A percentile compares a stretch with the other conserved stretches of the same genome.
These are phyloP conservation scores for Drosophila anomalipes DNA, from an alignment of 2,888 invertebrate genomes.

Conservation along the genomic window DNA sequence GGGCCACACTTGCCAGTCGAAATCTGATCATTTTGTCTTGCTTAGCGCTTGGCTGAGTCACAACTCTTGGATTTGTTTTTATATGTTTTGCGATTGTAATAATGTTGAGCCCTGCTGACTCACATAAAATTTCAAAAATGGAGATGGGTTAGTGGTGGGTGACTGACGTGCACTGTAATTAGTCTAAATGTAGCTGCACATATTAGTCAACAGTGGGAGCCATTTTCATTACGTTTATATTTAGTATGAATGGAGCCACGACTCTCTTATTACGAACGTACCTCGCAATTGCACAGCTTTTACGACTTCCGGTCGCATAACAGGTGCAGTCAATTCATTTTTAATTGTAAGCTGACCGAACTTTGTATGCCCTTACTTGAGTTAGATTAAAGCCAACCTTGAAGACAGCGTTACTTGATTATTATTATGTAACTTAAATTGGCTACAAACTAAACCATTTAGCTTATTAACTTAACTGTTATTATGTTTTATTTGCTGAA, in stretches of 20 bases:
- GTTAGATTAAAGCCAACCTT: not conserved
- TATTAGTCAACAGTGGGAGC: constrained; percentile 64
- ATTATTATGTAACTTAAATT: too few relatives aligned
- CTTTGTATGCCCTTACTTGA: constrained; percentile 16
- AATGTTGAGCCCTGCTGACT: constrained; percentile 44
- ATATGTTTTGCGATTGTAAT: constrained; percentile 21
- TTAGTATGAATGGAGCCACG: constrained; percentile 31
- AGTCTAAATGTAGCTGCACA: constrained; percentile 61
- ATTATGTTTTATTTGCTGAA: not conserved
- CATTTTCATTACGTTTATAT: constrained; percentile 35
- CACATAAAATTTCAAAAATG: constrained; percentile 28
- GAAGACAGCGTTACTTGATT: not conserved
- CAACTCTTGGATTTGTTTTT: constrained; percentile 52
- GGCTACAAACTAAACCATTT: not conserved
- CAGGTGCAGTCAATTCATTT: constrained; percentile 53
- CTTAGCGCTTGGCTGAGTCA: constrained; percentile 59
- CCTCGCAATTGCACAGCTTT: constrained; percentile 58
- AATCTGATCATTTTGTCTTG: constrained; percentile 63
- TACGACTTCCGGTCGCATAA: constrained; percentile 68
- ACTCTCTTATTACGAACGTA: constrained; percentile 58
- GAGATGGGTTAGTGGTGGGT: constrained; percentile 3
- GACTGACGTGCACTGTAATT: constrained; percentile 52
- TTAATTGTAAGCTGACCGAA: constrained; percentile 24
- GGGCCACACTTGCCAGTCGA: constrained; percentile 59
- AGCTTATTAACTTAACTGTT: not conserved